phyloP scores from a whole-genome alignment of 2,113 vertebrate species.

The zebrafish (Danio rerio) region GRCz12tu NC_133198.1:44645501-44646000 shows the following conservation, averaged over 20 bases:
- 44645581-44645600: slow-evolving; percentile 3
- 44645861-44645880: slow-evolving; percentile 94
- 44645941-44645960: slow-evolving; percentile 99
- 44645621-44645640: slow-evolving; percentile 13
- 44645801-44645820: slow-evolving; percentile 56
- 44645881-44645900: slow-evolving; percentile 97
- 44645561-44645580: not conserved
- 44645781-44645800: not conserved
- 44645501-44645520: slow-evolving; percentile 27
- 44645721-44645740: slow-evolving; percentile 45
- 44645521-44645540: slow-evolving; percentile 2
- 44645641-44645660: not conserved
- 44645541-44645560: not conserved
- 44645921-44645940: slow-evolving; percentile 97
- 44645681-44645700: slow-evolving; percentile 22
- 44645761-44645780: slow-evolving; percentile 57
- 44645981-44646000: slow-evolving; percentile 98
- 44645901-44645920: slow-evolving; percentile 97
- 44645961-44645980: slow-evolving; percentile 97
- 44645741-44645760: slow-evolving; percentile 66
- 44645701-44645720: slow-evolving; percentile 50
- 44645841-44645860: slow-evolving; percentile 79
- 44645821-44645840: slow-evolving; percentile 46
- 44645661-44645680: not conserved
- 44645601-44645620: not conserved